phyloP scores from a whole-genome alignment of 2,797 vertebrate genomes.

The Ctenosaura bakeri region DNA sequence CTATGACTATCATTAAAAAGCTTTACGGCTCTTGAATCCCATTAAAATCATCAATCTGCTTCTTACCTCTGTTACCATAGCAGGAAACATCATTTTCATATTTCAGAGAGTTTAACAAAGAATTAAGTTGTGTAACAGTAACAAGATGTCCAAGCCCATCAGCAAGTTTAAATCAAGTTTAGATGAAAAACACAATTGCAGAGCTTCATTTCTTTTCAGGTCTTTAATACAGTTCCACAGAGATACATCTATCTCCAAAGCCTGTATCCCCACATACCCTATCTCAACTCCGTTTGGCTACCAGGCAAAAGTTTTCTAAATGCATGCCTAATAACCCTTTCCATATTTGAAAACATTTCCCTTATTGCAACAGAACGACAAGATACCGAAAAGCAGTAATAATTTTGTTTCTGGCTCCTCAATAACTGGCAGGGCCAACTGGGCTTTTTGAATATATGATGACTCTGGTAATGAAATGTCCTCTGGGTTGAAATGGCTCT shows the following conservation, averaged over 20 bases:
- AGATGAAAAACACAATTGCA: not conserved
- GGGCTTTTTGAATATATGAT: too few species aligned
- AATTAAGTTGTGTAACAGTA: not conserved
- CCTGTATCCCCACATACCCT: constrained; percentile 9
- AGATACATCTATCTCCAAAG: constrained; percentile 45
- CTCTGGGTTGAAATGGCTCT: too few species aligned
- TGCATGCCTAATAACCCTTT: not conserved
- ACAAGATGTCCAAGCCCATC: constrained; percentile 8
- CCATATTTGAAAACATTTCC: not conserved
- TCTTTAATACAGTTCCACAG: constrained; percentile 37
- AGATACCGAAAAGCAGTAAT: not conserved
- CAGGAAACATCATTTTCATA: not conserved
- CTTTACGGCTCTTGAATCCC: not conserved
- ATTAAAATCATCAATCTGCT: constrained; percentile 2
- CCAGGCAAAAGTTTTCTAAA: constrained; percentile 36
- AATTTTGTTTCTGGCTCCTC: not conserved
- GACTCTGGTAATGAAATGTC: too few species aligned
- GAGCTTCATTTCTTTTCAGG: constrained; percentile 31
- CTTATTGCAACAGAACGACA: not conserved
- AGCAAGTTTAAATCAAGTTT: constrained; percentile 30
- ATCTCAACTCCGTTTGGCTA: not conserved
- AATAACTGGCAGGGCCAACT: not conserved
- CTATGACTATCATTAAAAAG: not conserved
- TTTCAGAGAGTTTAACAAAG: constrained; percentile 29
- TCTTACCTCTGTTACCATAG: fast-evolving